phyloP scores from a whole-genome alignment of 2,113 vertebrate species.

The Atlantisia rogersi region DNA sequence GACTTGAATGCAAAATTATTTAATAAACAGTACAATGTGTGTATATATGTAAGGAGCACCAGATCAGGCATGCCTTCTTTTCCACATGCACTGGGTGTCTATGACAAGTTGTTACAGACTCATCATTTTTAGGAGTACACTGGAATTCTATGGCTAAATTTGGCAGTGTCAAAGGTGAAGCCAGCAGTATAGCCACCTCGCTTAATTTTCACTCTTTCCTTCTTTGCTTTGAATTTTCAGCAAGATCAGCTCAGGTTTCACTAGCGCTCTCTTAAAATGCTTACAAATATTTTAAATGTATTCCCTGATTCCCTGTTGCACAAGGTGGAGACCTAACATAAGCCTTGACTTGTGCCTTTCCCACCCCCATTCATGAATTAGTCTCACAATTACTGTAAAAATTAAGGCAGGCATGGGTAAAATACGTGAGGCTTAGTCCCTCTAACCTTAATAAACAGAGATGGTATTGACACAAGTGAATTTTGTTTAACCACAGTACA shows the following conservation, averaged over 20 bases:
- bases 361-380: constrained; percentile 51
- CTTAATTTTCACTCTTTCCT: constrained; percentile 34
- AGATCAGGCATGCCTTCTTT: neutral
- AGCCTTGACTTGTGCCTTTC: constrained; percentile 19
- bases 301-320: constrained; percentile 23
- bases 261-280: neutral
- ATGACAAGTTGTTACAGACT: neutral
- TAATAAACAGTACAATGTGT: neutral
- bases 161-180: neutral
- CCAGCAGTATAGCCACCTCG: neutral
- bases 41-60: neutral
- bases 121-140: neutral
- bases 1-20: neutral
- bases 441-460: constrained; percentile 75
- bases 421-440: constrained; percentile 29
- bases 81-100: neutral
- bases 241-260: neutral
- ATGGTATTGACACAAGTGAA: constrained; percentile 83
- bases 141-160: constrained; percentile 31
- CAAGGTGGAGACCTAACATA: constrained; percentile 43
- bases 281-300: neutral
- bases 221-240: constrained; percentile 8
- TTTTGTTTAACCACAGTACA: constrained; percentile 88
- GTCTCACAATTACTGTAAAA: constrained; percentile 55
- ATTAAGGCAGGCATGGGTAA: constrained; percentile 22